phyloP scores from a whole-genome alignment of 2,113 vertebrate species.

The Heliornis fulica region DNA sequence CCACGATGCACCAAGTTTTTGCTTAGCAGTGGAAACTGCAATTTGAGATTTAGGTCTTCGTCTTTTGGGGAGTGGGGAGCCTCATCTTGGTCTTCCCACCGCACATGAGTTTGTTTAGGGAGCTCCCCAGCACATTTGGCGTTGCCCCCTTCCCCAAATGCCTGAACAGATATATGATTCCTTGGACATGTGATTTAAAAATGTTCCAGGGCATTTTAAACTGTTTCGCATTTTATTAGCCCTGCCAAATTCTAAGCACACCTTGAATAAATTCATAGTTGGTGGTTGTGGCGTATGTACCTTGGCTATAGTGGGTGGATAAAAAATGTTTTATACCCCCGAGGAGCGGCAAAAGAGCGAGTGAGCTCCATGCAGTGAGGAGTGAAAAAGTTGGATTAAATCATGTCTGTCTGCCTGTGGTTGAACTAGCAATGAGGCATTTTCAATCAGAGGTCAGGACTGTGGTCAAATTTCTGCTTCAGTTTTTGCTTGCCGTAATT shows the following conservation, averaged over 20 bases:
- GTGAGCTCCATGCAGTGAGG: neutral
- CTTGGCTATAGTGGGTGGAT: constrained; percentile 27
- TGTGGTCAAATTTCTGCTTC: constrained; percentile 64
- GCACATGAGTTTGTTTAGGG: neutral
- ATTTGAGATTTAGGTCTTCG: neutral
- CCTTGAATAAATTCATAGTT: constrained; percentile 51
- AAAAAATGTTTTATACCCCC: constrained; percentile 5
- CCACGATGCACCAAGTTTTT: rapidly evolving
- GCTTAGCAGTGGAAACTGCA: neutral
- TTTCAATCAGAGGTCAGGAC: constrained; percentile 66
- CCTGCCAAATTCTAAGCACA: constrained; percentile 18
- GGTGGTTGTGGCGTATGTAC: constrained; percentile 24
- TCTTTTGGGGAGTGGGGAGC: neutral
- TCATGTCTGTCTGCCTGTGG: constrained; percentile 67
- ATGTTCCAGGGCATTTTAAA: constrained; percentile 31
- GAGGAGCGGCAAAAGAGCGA: neutral
- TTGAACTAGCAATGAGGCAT: constrained; percentile 60
- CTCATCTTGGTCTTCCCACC: neutral
- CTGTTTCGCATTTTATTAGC: neutral
- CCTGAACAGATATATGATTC: neutral
- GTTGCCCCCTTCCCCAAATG: neutral
- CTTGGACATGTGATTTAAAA: neutral
- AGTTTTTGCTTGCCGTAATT: constrained; percentile 50
- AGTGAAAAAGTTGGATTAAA: constrained; percentile 63
- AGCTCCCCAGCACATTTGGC: neutral